Conservation (phyloP, 2,888 invertebrate species). For the Eulithis testata region DNA sequence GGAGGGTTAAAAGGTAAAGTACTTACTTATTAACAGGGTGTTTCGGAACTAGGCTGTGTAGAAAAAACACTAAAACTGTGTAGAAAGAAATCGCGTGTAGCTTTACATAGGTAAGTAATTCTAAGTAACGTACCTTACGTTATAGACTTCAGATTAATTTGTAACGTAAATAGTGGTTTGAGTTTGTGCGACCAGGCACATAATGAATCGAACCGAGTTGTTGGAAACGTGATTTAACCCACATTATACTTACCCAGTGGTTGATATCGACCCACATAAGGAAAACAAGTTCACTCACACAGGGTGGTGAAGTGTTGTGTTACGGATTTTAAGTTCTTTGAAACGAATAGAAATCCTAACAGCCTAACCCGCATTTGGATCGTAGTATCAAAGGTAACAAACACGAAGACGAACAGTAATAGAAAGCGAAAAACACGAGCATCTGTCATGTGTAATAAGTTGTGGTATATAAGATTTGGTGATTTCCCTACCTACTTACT, state of each 20-base stretch:
- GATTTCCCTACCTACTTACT: too few relatives aligned
- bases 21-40: too few relatives aligned
- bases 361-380: slow-evolving; percentile 13
- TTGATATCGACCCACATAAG: slow-evolving; percentile 31
- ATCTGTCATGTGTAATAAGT: too few relatives aligned
- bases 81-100: too few relatives aligned
- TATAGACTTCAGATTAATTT: slow-evolving; percentile 14
- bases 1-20: too few relatives aligned
- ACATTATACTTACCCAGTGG: slow-evolving; percentile 25
- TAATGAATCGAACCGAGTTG: slow-evolving; percentile 27
- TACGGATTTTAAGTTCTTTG: slow-evolving; percentile 18
- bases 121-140: neutral
- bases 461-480: too few relatives aligned
- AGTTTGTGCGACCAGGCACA: slow-evolving; percentile 25
- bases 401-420: too few relatives aligned
- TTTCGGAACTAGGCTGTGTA: too few relatives aligned
- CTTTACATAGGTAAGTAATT: too few relatives aligned
- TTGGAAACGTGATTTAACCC: slow-evolving; percentile 28
- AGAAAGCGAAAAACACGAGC: too few relatives aligned
- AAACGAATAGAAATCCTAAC: slow-evolving; percentile 13
- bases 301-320: slow-evolving; percentile 7
- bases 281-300: slow-evolving; percentile 19
- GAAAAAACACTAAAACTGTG: too few relatives aligned
- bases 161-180: slow-evolving; percentile 21
- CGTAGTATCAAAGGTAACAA: slow-evolving; percentile 6